Conservation (phyloP, 2,113 vertebrate species). For the Xiphophorus hellerii region DNA sequence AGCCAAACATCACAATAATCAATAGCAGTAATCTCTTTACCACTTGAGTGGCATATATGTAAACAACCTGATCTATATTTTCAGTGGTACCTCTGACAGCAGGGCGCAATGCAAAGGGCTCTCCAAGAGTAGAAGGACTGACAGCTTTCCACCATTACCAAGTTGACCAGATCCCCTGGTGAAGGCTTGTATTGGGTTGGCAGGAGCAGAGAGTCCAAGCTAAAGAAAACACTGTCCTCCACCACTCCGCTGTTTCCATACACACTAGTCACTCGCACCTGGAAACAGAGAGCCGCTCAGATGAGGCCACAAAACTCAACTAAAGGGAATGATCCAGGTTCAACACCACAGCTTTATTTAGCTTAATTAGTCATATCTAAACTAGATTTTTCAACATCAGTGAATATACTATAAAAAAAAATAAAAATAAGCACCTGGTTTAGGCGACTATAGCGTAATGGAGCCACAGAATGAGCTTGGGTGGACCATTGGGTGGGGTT, state of each 20-base stretch:
- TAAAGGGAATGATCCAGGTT: neutral
- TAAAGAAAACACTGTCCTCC: slow-evolving; percentile 89
- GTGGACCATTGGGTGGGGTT: slow-evolving; percentile 83
- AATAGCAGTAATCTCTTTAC: too few species aligned
- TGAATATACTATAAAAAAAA: neutral
- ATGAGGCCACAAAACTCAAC: neutral
- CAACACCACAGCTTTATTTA: neutral
- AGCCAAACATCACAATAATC: too few species aligned
- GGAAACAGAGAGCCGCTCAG: neutral
- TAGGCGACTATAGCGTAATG: slow-evolving; percentile 88
- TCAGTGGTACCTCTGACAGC: slow-evolving; percentile 69
- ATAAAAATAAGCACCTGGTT: slow-evolving; percentile 79
- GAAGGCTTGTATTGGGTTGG: slow-evolving; percentile 83
- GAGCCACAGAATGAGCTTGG: slow-evolving; percentile 85
- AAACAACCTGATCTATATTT: neutral
- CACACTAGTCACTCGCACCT: slow-evolving; percentile 86
- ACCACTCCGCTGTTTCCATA: slow-evolving; percentile 85
- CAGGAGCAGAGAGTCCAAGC: slow-evolving; percentile 86
- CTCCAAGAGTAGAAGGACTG: slow-evolving; percentile 92
- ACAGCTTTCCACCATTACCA: slow-evolving; percentile 91
- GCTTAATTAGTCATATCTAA: too few species aligned
- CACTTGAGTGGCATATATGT: too few species aligned
- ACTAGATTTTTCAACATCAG: neutral
- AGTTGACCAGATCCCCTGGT: slow-evolving; percentile 83
- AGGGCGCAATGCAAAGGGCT: slow-evolving; percentile 89